These are phyloP conservation scores for Antheraea mylitta DNA, from an alignment of 1,140 invertebrate genomes.

Conservation along the genomic window DNA sequence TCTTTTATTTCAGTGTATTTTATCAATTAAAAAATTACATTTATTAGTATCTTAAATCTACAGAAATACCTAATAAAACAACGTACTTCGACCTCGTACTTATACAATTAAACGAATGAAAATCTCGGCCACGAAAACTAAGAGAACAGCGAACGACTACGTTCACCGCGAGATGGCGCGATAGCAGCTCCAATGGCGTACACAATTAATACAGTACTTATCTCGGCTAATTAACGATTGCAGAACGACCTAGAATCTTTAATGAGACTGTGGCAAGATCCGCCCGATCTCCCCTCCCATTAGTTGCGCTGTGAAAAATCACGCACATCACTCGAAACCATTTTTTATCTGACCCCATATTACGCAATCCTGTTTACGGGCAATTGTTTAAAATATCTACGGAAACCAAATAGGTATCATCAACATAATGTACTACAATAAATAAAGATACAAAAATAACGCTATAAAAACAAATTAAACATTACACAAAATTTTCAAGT, in stretches of 20 bases:
- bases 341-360: no score
- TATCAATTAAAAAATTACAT: no score
- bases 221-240: constrained; percentile 74
- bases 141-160: constrained; percentile 11
- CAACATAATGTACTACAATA: no score
- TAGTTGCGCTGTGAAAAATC: no score
- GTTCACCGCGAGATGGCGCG: constrained; percentile 53
- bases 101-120: not conserved
- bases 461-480: no score
- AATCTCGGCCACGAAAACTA: constrained; percentile 9
- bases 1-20: no score
- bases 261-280: constrained; percentile 72
- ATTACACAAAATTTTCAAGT: no score
- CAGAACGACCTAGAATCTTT: constrained; percentile 72
- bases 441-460: no score
- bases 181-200: constrained; percentile 63
- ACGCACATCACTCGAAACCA: no score
- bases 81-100: constrained; percentile 8
- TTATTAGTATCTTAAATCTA: no score
- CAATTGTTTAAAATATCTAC: not conserved
- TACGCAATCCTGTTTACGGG: not conserved
- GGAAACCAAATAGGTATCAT: no score
- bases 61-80: not conserved
- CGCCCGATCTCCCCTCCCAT: constrained; percentile 27
- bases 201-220: constrained; percentile 74